phyloP scores from a whole-genome alignment of 1,140 invertebrate species.

The Propsilocerus akamusi region DNA sequence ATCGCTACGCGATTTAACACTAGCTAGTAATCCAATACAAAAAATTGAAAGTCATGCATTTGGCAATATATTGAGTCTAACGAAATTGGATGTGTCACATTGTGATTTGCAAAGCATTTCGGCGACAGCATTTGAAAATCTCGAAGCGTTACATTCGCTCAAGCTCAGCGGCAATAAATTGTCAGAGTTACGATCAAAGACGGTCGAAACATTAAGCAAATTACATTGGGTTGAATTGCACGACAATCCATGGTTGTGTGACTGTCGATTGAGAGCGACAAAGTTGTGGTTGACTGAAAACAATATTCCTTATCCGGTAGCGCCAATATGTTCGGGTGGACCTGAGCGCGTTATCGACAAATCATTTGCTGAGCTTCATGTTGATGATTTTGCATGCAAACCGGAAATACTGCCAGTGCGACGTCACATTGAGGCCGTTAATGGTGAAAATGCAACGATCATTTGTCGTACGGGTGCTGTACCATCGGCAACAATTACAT shows the following conservation, averaged over 20 bases:
- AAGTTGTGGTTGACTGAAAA: conserved; percentile 68
- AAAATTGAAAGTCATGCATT: conserved; percentile 61
- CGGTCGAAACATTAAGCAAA: conserved; percentile 49
- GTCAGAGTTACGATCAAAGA: conserved; percentile 44
- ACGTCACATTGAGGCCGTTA: conserved; percentile 52
- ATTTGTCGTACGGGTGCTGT: conserved; percentile 59
- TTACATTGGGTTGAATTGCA: conserved; percentile 71
- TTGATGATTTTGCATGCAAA: conserved; percentile 74
- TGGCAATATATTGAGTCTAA: conserved; percentile 46
- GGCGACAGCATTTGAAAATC: conserved; percentile 54
- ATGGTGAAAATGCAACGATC: conserved; percentile 70
- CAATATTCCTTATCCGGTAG: conserved; percentile 60
- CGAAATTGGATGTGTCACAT: conserved; percentile 67
- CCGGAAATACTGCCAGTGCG: conserved; percentile 60
- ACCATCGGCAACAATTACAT: conserved; percentile 62
- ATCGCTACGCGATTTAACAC: conserved; percentile 57
- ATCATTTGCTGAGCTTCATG: conserved; percentile 49
- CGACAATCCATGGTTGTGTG: conserved; percentile 82
- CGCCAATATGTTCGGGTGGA: conserved; percentile 50
- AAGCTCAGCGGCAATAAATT: conserved; percentile 68
- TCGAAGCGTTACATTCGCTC: conserved; percentile 57
- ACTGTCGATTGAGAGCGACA: conserved; percentile 63
- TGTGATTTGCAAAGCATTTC: conserved; percentile 60
- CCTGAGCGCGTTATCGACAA: conserved; percentile 45
- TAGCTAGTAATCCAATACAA: conserved; percentile 64